Evolutionary conservation across 2,888 invertebrate species (phyloP), one percentile per base, ranked within the genome.

Genomic region (Lasioglossum villosulum): DNA sequence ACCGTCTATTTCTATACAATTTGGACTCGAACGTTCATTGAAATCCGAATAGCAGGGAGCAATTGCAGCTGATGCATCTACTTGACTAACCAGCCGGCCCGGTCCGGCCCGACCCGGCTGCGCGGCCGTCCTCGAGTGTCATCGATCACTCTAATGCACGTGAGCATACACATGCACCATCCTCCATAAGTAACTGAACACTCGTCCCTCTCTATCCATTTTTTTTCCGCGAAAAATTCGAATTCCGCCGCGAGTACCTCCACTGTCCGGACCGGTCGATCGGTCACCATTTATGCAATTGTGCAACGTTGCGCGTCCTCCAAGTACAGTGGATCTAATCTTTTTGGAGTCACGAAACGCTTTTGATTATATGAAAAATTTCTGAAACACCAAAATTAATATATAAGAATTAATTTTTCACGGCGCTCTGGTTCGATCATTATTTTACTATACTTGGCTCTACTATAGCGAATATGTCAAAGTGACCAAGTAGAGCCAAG

Each of bases 31-130:
- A 48, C 70, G 82, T 86, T 82, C 81, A 86, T 89, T 88, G 86
- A 89, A 88, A 86, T 82, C 75, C 82, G 78, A 84, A 89, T 85
- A 83, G 48, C 48, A 30, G 81, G 37, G 75, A 34, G 87, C 89
- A 77, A 89, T 84, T 86, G 84, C 89, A 86, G 88, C 86, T 87
- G 87, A 86, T 89, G 89, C 90, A 82, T 84, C 87, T 86, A 90
- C 89, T 90, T 87, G 90, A 90, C 83, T 86, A 82, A 87, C 82
- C 83, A 71, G 75, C 82, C 81, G 78, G 34, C 83, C 59, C 81
- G 78, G 5, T 80, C 27, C 78, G 74, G 77, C 68, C 82, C 81
- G 78, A 30, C 81, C 12, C 74, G 76, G 75, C 71, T 27, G 59
- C 59, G 12, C 83, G 85, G 56, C 76, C 85, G 86, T 89, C 84